Evolutionary conservation across 2,797 vertebrate species (phyloP), one percentile per base, ranked within the genome.

Genomic region (Rallus crepitans): DNA sequence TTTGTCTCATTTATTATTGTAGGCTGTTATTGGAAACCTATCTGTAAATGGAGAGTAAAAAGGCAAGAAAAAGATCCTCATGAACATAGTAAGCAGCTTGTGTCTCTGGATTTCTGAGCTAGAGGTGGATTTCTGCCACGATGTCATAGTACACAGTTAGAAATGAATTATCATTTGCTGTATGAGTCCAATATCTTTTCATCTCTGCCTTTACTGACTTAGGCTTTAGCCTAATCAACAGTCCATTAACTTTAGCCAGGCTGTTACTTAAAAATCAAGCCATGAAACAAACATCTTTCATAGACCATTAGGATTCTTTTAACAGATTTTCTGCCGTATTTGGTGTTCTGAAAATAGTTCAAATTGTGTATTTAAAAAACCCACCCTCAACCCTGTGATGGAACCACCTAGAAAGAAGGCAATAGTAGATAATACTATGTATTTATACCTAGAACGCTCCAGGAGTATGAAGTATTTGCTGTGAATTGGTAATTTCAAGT

Each of bases 301-400:
- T 6, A 63, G 42, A 59, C 12, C 2, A 18, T 53, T 53, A 68
- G 20, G 33, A n/a, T 75, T 70, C 20, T 81, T 45, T 83, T 37
- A 79, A 65, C 4, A 37, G 37, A 33, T 84, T 75, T 89, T 79
- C 45, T 75, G 39, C 14, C 6, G 6, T 68, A 20, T 42, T 60
- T 5, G 4, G 9, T 64, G 20, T 81, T 76, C 37, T 65, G 40
- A 61, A 82, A 79, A 76, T 21, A 52, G 21, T 31, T 64, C 35
- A 39, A 69, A 31, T 82, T 89, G 28, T 68, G 2, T 75, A 23
- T 75, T 16, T 15, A 33, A 47, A 71, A 82, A 53, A 2, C 37
- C 11, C 37, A 1, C 0, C 5, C 2, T 9, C 24, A 56, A 31
- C 11, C 4, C 9, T 68, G 9, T 66, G 52, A 48, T 56, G 15